Base-by-base conservation (phyloP, 2,113 vertebrate species). In the Oplegnathus fasciatus region DNA sequence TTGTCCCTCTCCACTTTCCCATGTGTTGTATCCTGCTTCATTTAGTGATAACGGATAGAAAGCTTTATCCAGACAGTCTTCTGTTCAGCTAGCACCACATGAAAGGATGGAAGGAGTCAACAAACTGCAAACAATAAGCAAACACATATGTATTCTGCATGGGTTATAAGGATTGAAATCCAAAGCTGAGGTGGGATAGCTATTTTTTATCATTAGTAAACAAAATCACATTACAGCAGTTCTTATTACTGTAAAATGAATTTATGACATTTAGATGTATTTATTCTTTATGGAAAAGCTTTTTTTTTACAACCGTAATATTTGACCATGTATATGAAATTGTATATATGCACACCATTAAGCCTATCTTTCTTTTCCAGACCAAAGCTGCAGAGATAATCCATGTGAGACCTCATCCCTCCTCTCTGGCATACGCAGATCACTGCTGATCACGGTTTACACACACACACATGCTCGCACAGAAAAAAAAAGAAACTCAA, bases 371-470 rank as follows among this genome's bases (percentile, higher is more conserved):
- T 87, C 78, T 88, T 83, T 90, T 86, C 69, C 28, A 50, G 61
- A 89, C 82, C 81, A 92, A 91, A 92, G 87, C 92, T 80, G 81
- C 62, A 75, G 87, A 90, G 86, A 94, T 95, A 92, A 93, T 92
- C 92, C 89, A 90, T 65, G 57, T 46, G 78, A 80, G 85, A 89
- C 81, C 71, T 91, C 86, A 86, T 87, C 79, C 75, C 62, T 76
- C 54, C 50, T 82, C 70, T 79, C 80, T 64, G 76, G 40, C 50
- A 73, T 80, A 50, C 72, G 48, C 75, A 70, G 65, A 84, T 88
- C 75, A 64, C 81, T 32, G 26, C 88, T 83, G 87, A 64, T 69
- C 65, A 80, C 50, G 5, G 40, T 85, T 88, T 78, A 78, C 48
- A 50, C 76, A 67, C 79, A 68, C 40, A 82, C 70, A 77, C 40